Evolutionary conservation across 2,888 invertebrate genomes (phyloP).

Genomic region (Melinaea menophilus): DNA sequence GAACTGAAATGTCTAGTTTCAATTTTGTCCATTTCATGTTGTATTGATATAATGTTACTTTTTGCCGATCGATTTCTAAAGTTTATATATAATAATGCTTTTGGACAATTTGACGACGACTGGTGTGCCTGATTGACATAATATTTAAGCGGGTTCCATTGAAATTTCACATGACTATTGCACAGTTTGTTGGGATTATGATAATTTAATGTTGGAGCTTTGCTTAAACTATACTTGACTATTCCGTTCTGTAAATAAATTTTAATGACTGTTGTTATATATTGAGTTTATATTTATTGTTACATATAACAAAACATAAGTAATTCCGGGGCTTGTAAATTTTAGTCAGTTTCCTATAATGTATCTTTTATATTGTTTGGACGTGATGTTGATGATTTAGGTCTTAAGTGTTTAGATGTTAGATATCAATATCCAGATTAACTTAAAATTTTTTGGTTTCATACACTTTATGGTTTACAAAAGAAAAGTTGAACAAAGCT

Average conservation of each 20-base stretch:
- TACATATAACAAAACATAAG: no score
- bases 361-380: no score
- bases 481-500: background rate
- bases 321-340: no score
- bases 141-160: conserved; percentile 23
- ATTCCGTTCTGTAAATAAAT: conserved; percentile 8
- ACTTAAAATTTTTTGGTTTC: no score
- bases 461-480: background rate
- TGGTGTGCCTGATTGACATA: conserved; percentile 25
- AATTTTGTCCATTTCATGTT: conserved; percentile 7
- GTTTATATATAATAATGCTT: conserved; percentile 20
- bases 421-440: no score
- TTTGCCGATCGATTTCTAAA: conserved; percentile 16
- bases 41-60: conserved; percentile 13
- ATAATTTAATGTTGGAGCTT: conserved; percentile 21
- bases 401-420: no score
- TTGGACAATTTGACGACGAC: conserved; percentile 23
- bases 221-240: conserved; percentile 3
- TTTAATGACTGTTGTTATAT: background rate
- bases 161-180: conserved; percentile 25
- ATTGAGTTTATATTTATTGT: no score
- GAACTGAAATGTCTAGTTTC: background rate
- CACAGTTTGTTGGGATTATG: conserved; percentile 23
- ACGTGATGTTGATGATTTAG: no score
- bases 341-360: no score